phyloP scores from a whole-genome alignment of 2,113 vertebrate genomes.

The Oryzias woworae region DNA sequence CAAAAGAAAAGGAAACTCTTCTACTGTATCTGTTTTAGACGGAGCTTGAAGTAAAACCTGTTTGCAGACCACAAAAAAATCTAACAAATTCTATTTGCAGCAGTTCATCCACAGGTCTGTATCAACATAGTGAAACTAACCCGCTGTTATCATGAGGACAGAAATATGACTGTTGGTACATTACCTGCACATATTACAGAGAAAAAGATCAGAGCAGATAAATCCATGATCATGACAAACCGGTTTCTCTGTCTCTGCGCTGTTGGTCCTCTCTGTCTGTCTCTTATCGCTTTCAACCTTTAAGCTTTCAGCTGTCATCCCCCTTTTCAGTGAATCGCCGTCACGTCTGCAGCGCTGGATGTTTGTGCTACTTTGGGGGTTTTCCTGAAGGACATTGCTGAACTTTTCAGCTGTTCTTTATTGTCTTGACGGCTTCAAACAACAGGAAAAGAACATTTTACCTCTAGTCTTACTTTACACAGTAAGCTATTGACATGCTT shows the following conservation, averaged over 20 bases:
- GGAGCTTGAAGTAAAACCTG: too few relatives aligned
- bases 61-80: too few relatives aligned
- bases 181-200: constrained; percentile 65
- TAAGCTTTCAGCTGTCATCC: constrained; percentile 37
- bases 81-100: too few relatives aligned
- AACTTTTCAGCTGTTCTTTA: background rate
- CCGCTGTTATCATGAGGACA: too few relatives aligned
- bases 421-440: background rate
- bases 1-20: too few relatives aligned
- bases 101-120: too few relatives aligned
- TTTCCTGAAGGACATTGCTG: background rate
- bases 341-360: constrained; percentile 14
- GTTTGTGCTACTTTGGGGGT: background rate
- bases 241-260: constrained; percentile 8
- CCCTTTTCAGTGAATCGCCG: constrained; percentile 4
- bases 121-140: too few relatives aligned
- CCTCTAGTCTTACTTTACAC: background rate
- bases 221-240: constrained; percentile 62
- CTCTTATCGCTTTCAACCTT: constrained; percentile 45
- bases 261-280: constrained; percentile 5
- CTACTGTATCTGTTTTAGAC: too few relatives aligned
- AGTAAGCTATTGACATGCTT: too few relatives aligned
- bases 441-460: background rate
- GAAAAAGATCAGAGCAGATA: constrained; percentile 53
- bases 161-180: background rate